Base-by-base conservation (phyloP, 2,888 invertebrate species). In the Ormia ochracea region DNA sequence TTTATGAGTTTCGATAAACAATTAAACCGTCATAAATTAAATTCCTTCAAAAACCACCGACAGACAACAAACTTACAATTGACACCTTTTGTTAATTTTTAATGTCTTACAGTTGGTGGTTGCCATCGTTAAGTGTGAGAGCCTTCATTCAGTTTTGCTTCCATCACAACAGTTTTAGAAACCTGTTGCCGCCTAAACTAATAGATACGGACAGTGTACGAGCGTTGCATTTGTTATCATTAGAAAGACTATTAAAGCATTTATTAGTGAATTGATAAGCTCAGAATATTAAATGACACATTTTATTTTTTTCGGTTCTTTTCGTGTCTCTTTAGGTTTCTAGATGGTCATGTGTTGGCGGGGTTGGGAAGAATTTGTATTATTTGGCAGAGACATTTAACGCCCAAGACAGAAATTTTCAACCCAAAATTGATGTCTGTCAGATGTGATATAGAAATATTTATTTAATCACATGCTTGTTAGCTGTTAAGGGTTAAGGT, bases 1-100 rank as follows among this genome's bases (percentile, higher is more conserved):
- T 80, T 80, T 72, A 76, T 80, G 72, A 76, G 68, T 50, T 68
- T 38, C 50, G 72, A 76, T 80, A 76, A 76, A 68, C 72, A 63
- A 76, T 76, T 80, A 73, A 69, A 76, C 41, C 56, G 54, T 80
- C 76, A 76, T 80, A 80, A 80, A 80, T 80, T 73, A 80, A 72
- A 48, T 76, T 80, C 50, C 33, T 68, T 66, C 17, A 76, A 50
- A 68, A 26, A 68, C 59, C 38, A 50, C 58, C 68, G 70, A 61
- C 79, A 59, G 10, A 38, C 33, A 61, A 70, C 68, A 68, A 59
- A 70, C 61, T 63, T 66, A 1, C 43, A 75, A 38, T 59, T 70
- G 59, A 75, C 75, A 79, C 75, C 70, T 75, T 72, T 74, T 69
- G 69, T 74, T 65, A 50, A 14, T 54, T 61, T 50, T 50, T 36